These are phyloP conservation scores for Limanda limanda DNA, from an alignment of 2,113 vertebrate species.

Conservation along the genomic window DNA sequence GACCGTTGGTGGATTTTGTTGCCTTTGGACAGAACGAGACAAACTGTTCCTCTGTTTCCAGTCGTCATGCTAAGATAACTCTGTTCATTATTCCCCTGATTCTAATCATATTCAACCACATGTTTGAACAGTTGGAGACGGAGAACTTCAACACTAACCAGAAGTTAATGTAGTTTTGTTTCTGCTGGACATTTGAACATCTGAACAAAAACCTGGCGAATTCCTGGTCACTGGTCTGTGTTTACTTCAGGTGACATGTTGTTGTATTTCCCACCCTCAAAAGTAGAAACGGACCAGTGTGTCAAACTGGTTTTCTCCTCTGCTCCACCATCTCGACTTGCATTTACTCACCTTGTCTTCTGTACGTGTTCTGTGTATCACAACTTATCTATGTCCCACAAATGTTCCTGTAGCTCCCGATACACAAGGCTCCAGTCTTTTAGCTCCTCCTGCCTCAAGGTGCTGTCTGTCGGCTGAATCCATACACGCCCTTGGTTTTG, in stretches of 20 bases:
- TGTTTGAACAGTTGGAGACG: neutral
- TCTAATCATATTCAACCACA: neutral
- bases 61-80: neutral
- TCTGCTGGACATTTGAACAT: neutral
- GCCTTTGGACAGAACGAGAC: neutral
- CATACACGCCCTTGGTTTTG: slow-evolving; percentile 48
- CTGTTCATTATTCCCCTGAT: neutral
- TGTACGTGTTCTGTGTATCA: slow-evolving; percentile 45
- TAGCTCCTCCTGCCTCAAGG: slow-evolving; percentile 64
- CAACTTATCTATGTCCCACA: slow-evolving; percentile 44
- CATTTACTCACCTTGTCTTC: slow-evolving; percentile 18
- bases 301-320: neutral
- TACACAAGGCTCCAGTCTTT: slow-evolving; percentile 39
- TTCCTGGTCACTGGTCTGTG: slow-evolving; percentile 14
- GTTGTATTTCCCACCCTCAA: neutral
- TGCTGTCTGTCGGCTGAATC: slow-evolving; percentile 75
- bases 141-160: slow-evolving; percentile 54
- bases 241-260: slow-evolving; percentile 19
- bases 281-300: slow-evolving; percentile 22
- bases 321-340: slow-evolving; percentile 1
- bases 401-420: slow-evolving; percentile 27
- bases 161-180: neutral
- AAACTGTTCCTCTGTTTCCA: neutral
- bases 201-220: slow-evolving; percentile 8
- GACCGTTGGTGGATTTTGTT: neutral